Percentiles rank a stretch among this genome's conserved stretches.
Evolutionary conservation across 2,113 vertebrate genomes (phyloP).

Genomic region (Odontesthes bonariensis): DNA sequence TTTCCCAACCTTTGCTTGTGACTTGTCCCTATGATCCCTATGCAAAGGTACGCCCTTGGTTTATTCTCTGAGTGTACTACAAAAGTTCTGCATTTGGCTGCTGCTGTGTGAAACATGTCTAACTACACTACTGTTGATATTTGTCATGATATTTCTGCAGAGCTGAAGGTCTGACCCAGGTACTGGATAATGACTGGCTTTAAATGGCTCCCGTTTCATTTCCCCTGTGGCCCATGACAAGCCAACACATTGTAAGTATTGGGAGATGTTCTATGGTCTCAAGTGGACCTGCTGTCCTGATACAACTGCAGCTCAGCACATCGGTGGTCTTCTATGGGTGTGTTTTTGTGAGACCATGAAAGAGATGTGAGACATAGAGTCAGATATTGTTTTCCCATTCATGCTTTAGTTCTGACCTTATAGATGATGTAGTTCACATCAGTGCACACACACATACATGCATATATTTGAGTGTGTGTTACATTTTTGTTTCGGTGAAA

Average conservation of each 20-base stretch:
- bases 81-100: neutral
- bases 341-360: neutral
- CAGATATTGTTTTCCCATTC: slow-evolving; percentile 49
- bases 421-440: slow-evolving; percentile 24
- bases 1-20: too few species aligned
- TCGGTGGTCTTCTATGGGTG: slow-evolving; percentile 9
- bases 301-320: slow-evolving; percentile 18
- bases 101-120: slow-evolving; percentile 5
- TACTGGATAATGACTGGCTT: slow-evolving; percentile 69
- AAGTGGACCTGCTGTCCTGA: slow-evolving; percentile 28
- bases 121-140: slow-evolving; percentile 48
- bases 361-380: neutral
- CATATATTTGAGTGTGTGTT: neutral
- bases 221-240: slow-evolving; percentile 42
- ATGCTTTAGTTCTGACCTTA: slow-evolving; percentile 48
- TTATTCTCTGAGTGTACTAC: neutral
- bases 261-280: slow-evolving; percentile 51
- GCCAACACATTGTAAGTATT: slow-evolving; percentile 38
- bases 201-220: slow-evolving; percentile 66
- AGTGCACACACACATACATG: neutral
- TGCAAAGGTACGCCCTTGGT: too few species aligned
- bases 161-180: slow-evolving; percentile 50
- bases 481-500: neutral
- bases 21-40: too few species aligned
- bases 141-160: slow-evolving; percentile 70